These are phyloP conservation scores for Protodeltote pygarga DNA, from an alignment of 2,888 invertebrate genomes.

Conservation along the genomic window DNA sequence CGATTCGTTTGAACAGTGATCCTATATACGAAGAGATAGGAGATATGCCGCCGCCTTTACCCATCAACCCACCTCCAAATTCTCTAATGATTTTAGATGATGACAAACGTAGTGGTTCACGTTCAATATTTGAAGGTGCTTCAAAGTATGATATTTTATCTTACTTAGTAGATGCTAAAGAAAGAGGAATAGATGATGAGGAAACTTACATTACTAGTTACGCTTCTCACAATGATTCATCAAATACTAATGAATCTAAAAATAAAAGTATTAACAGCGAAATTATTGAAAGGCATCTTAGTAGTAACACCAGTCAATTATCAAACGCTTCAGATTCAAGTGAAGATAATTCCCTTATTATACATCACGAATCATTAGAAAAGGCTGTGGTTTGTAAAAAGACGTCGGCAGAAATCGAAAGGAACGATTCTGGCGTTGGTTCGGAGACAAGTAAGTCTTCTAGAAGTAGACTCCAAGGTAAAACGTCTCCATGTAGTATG, in stretches of 20 bases:
- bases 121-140: slow-evolving; percentile 92
- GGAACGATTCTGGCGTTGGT: slow-evolving; percentile 97
- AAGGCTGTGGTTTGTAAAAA: slow-evolving; percentile 86
- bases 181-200: slow-evolving; percentile 90
- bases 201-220: slow-evolving; percentile 90
- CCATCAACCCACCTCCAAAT: slow-evolving; percentile 91
- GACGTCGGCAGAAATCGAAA: slow-evolving; percentile 92
- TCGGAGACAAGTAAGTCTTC: slow-evolving; percentile 96
- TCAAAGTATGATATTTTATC: slow-evolving; percentile 96
- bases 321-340: slow-evolving; percentile 95
- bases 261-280: slow-evolving; percentile 86
- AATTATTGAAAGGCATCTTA: slow-evolving; percentile 78
- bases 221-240: slow-evolving; percentile 82
- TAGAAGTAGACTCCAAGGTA: slow-evolving; percentile 90
- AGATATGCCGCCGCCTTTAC: slow-evolving; percentile 92
- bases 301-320: slow-evolving; percentile 91
- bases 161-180: slow-evolving; percentile 95
- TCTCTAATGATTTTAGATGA: slow-evolving; percentile 89
- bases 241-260: slow-evolving; percentile 82
- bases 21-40: slow-evolving; percentile 93
- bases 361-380: slow-evolving; percentile 86
- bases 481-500: slow-evolving; percentile 81
- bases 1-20: slow-evolving; percentile 89
- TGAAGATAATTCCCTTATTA: slow-evolving; percentile 92
- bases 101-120: slow-evolving; percentile 89